phyloP scores from a whole-genome alignment of 2,113 vertebrate genomes.

The Balaeniceps rex region DNA sequence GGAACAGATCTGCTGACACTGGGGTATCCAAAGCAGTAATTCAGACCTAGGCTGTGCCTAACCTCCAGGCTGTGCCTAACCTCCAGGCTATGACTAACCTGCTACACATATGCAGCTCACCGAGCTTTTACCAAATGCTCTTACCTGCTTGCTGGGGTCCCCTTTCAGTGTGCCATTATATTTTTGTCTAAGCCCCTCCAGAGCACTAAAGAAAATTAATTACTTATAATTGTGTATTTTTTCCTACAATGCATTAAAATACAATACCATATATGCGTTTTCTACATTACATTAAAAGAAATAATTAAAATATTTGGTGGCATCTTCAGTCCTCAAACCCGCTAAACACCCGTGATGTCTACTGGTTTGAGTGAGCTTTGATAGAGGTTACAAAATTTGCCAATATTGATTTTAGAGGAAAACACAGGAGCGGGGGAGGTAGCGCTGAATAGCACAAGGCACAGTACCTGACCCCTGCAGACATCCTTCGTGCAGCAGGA shows the following conservation, averaged over 20 bases:
- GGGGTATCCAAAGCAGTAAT: not conserved
- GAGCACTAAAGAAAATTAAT: not conserved
- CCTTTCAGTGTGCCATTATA: not conserved
- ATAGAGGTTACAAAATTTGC: not conserved
- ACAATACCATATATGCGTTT: not conserved
- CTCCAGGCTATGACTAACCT: not conserved
- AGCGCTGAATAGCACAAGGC: not conserved
- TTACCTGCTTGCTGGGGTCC: not conserved
- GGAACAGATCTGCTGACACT: not conserved
- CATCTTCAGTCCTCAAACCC: not conserved
- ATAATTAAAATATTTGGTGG: not conserved
- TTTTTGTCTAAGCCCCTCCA: not conserved
- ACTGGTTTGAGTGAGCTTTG: not conserved
- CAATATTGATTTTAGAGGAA: not conserved
- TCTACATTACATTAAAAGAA: not conserved
- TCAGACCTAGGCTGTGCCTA: not conserved
- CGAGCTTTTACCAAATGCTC: not conserved
- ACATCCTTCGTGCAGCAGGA: not conserved
- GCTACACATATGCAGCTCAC: not conserved
- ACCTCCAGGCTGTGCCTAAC: not conserved
- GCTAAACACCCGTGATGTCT: not conserved
- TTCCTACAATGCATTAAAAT: not conserved
- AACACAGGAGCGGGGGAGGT: not conserved
- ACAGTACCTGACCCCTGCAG: not conserved
- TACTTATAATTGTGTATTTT: not conserved